A percentile compares a stretch with the other conserved stretches of the same genome.
Evolutionary conservation across 2,797 vertebrate species (phyloP).

Genomic region (Falco biarmicus): DNA sequence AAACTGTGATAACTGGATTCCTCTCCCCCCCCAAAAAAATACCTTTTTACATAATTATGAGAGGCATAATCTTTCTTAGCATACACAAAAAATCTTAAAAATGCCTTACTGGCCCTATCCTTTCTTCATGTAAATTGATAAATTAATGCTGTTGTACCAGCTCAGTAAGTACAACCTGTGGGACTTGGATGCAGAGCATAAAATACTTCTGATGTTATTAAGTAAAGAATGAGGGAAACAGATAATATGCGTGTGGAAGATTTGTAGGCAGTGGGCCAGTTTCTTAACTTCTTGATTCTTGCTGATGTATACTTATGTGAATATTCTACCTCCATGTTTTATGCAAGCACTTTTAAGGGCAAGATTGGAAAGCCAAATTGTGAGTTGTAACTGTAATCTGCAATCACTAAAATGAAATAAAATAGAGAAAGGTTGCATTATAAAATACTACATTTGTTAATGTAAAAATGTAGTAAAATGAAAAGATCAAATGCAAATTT

Average conservation of each 20-base stretch:
- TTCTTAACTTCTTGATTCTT: background rate
- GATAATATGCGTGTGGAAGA: background rate
- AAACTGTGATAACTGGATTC: background rate
- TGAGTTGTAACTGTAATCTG: background rate
- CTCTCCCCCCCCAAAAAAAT: background rate
- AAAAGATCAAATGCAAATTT: background rate
- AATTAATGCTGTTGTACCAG: background rate
- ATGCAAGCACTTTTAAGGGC: background rate
- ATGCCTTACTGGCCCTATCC: background rate
- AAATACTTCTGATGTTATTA: background rate
- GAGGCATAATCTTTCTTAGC: background rate
- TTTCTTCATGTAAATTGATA: background rate
- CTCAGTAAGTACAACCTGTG: background rate
- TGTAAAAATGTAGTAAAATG: background rate
- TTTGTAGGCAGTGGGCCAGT: background rate
- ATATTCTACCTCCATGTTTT: background rate
- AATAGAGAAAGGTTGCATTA: background rate
- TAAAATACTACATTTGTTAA: background rate
- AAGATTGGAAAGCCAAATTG: background rate
- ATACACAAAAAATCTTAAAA: background rate
- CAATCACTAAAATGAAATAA: background rate
- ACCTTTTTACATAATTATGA: background rate
- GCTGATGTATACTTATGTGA: background rate
- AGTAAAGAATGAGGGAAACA: background rate
- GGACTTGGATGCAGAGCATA: background rate